Base-by-base conservation (phyloP, 35 echinoderm and acorn worm species). In the Antedon bifida region DNA sequence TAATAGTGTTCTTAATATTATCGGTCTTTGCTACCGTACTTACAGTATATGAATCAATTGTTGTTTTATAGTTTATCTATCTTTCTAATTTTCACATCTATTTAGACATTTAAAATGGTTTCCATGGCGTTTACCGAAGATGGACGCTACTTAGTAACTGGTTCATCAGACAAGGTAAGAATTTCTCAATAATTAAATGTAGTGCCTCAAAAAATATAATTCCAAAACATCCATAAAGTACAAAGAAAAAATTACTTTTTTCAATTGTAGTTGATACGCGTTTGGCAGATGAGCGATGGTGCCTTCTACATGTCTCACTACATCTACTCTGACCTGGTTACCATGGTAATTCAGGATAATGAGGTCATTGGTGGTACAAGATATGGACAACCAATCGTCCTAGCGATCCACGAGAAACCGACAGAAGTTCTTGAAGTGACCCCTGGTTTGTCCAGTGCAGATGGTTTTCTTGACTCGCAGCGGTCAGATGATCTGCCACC, bases 341-440 rank as follows among this genome's bases (percentile, higher is more conserved):
- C 78, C 8, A 80, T 80, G 78, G 36, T 5, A 39, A 39, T 80
- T 7, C 7, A 80, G n/a, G 16, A 80, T 38, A 36, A 80, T 38
- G 36, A 80, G 33, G n/a, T 80, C 11, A 80, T 80, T 39, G 78
- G 78, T 29, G 78, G 78, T 16, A 80, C 78, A 36, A 34, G 78
- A 10, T 36, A 38, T n/a, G 78, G 78, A 1, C 78, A 80, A 35
- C 34, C 36, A 35, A 29, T 80, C 10, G 36, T 80, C 16, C 36
- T 80, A 9, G n/a, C n/a, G 3, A 80, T 80, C 11, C 78, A 80
- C 23, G 34, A 80, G 51, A 64, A 64, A 23, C 51, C 51, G 9
- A 1, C 51, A 2, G 23, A 64, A 19, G 19, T 64, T 11, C 23
- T 64, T 2, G 51, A 64, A 19, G 19, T 21, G 3, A 8, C 2